Conservation (phyloP, 2,797 vertebrate genomes). For the Prionace glauca region DNA sequence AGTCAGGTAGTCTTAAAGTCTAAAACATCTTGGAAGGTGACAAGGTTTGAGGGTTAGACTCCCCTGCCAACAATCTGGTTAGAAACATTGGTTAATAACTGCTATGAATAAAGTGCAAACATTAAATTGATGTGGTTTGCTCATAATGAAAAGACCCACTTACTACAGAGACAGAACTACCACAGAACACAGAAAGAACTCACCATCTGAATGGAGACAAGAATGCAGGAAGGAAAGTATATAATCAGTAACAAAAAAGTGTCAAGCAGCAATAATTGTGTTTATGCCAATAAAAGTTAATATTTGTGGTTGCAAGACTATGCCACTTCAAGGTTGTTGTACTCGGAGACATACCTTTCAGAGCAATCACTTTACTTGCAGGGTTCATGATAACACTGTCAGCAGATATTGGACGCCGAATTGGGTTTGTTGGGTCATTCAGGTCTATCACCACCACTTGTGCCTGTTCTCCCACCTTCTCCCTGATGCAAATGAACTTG, state of each 20-base stretch:
- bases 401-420: slow-evolving; percentile 80
- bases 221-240: slow-evolving; percentile 62
- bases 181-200: slow-evolving; percentile 53
- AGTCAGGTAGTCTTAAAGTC: too few relatives aligned
- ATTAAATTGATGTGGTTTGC: slow-evolving; percentile 25
- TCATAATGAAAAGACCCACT: slow-evolving; percentile 23
- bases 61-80: not conserved
- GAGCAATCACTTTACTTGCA: slow-evolving; percentile 82
- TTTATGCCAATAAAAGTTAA: not conserved
- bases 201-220: slow-evolving; percentile 66
- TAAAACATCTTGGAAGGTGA: not conserved
- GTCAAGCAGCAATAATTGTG: not conserved
- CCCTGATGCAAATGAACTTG: slow-evolving; percentile 85
- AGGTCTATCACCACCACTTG: slow-evolving; percentile 85
- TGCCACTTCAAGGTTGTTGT: not conserved
- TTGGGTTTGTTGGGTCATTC: slow-evolving; percentile 73
- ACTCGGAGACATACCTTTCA: slow-evolving; percentile 68
- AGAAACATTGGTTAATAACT: too few relatives aligned
- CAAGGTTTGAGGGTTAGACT: too few relatives aligned
- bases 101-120: not conserved
- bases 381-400: slow-evolving; percentile 93
- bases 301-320: not conserved
- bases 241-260: slow-evolving; percentile 53
- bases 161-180: slow-evolving; percentile 41
- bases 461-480: slow-evolving; percentile 84